These are phyloP conservation scores for Acleris holmiana DNA, from an alignment of 2,888 invertebrate genomes.

Conservation along the genomic window DNA sequence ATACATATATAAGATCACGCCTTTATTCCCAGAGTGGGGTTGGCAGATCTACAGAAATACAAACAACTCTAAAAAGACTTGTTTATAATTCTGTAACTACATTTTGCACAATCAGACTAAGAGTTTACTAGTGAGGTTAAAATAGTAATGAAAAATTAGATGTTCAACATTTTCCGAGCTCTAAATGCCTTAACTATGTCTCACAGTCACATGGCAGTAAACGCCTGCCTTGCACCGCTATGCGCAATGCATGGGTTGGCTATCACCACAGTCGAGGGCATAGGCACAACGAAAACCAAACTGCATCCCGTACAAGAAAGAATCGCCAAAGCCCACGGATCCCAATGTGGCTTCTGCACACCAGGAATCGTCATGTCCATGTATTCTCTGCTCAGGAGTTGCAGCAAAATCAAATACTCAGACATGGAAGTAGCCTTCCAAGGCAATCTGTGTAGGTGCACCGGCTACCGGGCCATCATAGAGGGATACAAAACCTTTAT, in stretches of 20 bases:
- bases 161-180: too few relatives aligned
- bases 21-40: too few relatives aligned
- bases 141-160: too few relatives aligned
- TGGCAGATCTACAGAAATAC: too few relatives aligned
- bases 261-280: constrained; percentile 94
- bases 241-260: constrained; percentile 92
- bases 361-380: constrained; percentile 97
- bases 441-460: constrained; percentile 92
- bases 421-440: constrained; percentile 91
- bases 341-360: constrained; percentile 95
- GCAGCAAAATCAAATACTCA: constrained; percentile 71
- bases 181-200: background rate
- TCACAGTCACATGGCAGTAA: constrained; percentile 89
- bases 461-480: constrained; percentile 93
- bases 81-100: too few relatives aligned
- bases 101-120: too few relatives aligned
- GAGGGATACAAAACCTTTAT: constrained; percentile 92
- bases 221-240: constrained; percentile 92
- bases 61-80: too few relatives aligned
- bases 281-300: constrained; percentile 89
- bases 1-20: too few relatives aligned
- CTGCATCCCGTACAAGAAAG: constrained; percentile 93
- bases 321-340: constrained; percentile 92
- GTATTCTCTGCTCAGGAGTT: constrained; percentile 90
- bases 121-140: too few relatives aligned